Evolutionary conservation across 1,140 invertebrate genomes (phyloP).

Genomic region (Notospermus geniculatus): DNA sequence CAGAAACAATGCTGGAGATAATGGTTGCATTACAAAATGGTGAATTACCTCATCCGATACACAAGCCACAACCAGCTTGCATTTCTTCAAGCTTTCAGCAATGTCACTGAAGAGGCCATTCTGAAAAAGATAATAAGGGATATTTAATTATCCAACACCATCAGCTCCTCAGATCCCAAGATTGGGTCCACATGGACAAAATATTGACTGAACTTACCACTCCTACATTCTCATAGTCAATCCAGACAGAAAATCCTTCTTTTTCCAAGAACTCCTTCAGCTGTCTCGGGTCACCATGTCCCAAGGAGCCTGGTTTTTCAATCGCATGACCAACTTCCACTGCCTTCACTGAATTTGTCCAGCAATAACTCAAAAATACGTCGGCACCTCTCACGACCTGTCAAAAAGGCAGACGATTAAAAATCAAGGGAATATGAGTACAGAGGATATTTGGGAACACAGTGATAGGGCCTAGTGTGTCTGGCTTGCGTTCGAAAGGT

Average conservation of each 20-base stretch:
- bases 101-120: slow-evolving; percentile 20
- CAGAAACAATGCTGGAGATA: no score
- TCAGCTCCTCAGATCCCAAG: no score
- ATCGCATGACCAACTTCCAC: slow-evolving; percentile 29
- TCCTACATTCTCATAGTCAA: slow-evolving; percentile 48
- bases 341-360: slow-evolving; percentile 48
- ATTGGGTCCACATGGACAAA: no score
- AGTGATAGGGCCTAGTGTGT: no score
- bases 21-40: no score
- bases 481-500: no score
- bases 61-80: slow-evolving; percentile 21
- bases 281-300: slow-evolving; percentile 45
- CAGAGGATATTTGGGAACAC: no score
- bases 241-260: slow-evolving; percentile 45
- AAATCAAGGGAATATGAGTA: no score
- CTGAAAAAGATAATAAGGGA: neutral
- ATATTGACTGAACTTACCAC: slow-evolving; percentile 18
- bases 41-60: slow-evolving; percentile 25
- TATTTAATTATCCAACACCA: no score
- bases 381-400: slow-evolving; percentile 15
- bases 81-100: slow-evolving; percentile 17
- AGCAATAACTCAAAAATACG: slow-evolving; percentile 54
- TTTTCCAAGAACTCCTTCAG: slow-evolving; percentile 39
- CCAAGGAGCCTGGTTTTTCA: slow-evolving; percentile 30
- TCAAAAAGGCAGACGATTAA: neutral